Evolutionary conservation across 2,113 vertebrate genomes (phyloP).

Genomic region (Chloropsis cyanopogon): DNA sequence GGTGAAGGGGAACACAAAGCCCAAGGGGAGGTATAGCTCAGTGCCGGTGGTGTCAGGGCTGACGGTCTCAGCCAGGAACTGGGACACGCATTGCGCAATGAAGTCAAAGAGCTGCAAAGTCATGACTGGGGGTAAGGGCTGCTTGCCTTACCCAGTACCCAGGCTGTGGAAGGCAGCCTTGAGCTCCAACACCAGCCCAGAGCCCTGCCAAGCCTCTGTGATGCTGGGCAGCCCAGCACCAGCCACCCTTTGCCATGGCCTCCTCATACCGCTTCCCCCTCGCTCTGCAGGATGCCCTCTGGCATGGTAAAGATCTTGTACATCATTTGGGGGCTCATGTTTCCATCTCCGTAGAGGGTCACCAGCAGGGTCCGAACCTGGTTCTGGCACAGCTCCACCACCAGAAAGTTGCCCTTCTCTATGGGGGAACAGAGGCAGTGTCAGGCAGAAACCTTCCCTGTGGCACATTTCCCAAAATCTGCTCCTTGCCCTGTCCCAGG

Average conservation of each 20-base stretch:
- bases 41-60: not conserved
- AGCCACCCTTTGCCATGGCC: not conserved
- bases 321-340: conserved; percentile 48
- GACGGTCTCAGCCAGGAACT: conserved; percentile 65
- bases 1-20: conserved; percentile 86
- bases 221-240: not conserved
- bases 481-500: not conserved
- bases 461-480: not conserved
- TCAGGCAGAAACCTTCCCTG: not conserved
- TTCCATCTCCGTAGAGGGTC: conserved; percentile 64
- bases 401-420: conserved; percentile 84
- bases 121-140: not conserved
- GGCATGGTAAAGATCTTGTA: conserved; percentile 73
- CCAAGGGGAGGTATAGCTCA: conserved; percentile 69
- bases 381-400: conserved; percentile 79
- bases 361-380: conserved; percentile 77
- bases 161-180: not conserved
- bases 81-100: conserved; percentile 73
- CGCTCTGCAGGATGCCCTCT: conserved; percentile 62
- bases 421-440: not conserved
- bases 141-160: not conserved
- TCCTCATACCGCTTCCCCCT: conserved; percentile 76
- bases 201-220: fast-evolving
- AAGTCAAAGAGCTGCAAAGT: conserved; percentile 84
- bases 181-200: not conserved